phyloP scores from a whole-genome alignment of 1,140 invertebrate species.

The Panulirus ornatus region DNA sequence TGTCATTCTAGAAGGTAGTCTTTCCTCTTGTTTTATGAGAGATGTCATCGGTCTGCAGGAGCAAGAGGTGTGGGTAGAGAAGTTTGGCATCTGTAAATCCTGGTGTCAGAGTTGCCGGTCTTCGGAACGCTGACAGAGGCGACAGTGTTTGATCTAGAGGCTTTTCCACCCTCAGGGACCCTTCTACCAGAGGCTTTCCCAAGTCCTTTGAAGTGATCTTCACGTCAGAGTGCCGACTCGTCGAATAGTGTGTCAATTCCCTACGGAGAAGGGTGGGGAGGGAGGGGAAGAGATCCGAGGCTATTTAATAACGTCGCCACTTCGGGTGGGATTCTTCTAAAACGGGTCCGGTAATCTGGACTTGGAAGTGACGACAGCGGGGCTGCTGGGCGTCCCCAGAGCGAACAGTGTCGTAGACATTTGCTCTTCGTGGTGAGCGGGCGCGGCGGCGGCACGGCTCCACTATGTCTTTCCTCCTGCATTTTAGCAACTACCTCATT shows the following conservation, averaged over 20 bases:
- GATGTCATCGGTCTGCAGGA: no score
- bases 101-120: not conserved
- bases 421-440: not conserved
- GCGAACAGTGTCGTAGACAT: not conserved
- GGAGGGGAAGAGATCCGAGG: no score
- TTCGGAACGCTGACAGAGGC: not conserved
- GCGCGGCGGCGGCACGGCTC: no score
- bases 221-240: not conserved
- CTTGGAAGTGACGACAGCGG: not conserved
- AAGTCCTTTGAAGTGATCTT: not conserved
- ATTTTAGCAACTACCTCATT: slow-evolving; percentile 78
- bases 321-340: no score
- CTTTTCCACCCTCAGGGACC: not conserved
- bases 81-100: no score
- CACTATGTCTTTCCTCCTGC: slow-evolving; percentile 77
- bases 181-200: not conserved
- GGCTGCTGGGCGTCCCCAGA: not conserved
- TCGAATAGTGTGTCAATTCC: not conserved
- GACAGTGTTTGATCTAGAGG: not conserved
- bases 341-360: no score
- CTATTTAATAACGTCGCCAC: not conserved
- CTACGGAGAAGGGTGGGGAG: no score
- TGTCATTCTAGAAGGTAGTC: no score
- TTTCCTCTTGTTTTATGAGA: no score
- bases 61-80: no score